These are phyloP conservation scores for Montifringilla adamsi DNA, from an alignment of 2,113 vertebrate species.

Conservation along the genomic window DNA sequence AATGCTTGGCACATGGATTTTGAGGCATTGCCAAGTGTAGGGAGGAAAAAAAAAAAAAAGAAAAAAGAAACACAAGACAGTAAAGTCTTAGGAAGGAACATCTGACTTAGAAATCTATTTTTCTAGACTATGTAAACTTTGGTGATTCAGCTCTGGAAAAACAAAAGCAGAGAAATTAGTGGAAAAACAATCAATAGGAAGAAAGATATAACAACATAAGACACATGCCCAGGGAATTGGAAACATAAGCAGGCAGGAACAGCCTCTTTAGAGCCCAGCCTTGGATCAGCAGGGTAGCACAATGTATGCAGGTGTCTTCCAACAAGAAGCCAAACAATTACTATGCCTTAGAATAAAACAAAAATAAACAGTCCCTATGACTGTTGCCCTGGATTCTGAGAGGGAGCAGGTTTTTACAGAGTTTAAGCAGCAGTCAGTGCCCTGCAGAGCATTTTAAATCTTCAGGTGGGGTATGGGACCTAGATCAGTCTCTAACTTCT, in stretches of 20 bases:
- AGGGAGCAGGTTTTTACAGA: not conserved
- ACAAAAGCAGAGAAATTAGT: slow-evolving; percentile 22
- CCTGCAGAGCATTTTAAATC: not conserved
- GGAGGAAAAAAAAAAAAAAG: not conserved
- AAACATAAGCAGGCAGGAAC: not conserved
- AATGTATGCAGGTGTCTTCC: not conserved
- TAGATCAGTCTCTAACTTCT: not conserved
- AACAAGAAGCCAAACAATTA: slow-evolving; percentile 19
- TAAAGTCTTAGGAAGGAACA: not conserved
- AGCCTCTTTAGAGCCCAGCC: not conserved
- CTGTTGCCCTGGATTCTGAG: not conserved
- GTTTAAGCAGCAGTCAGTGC: not conserved
- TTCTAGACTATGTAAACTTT: not conserved
- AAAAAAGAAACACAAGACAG: not conserved
- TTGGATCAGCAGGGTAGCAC: not conserved
- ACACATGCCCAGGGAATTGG: not conserved
- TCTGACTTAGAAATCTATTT: not conserved
- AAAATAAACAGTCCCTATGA: not conserved
- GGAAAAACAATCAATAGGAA: not conserved
- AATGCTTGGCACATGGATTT: not conserved
- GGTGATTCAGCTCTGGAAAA: not conserved
- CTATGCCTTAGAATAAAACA: not conserved
- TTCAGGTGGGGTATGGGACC: not conserved
- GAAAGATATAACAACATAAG: not conserved
- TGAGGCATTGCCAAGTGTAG: not conserved